Conservation (phyloP, 37 sponge, comb jelly and placozoan species). For the Dysidea cf. avara region DNA sequence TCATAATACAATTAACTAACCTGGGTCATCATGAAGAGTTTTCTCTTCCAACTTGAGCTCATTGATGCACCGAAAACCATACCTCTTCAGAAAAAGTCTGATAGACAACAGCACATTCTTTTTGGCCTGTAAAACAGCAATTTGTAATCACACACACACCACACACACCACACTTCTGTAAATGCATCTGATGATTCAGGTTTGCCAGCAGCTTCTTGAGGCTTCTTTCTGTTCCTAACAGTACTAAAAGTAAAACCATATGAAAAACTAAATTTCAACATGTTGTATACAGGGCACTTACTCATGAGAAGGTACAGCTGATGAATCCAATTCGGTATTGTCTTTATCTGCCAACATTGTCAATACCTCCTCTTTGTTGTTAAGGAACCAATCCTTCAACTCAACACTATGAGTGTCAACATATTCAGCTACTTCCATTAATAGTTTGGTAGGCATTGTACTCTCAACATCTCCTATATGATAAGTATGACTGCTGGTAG, state of each 20-base stretch:
- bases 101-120: conserved; percentile 54
- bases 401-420: conserved; percentile 50
- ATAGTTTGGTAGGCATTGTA: conserved; percentile 80
- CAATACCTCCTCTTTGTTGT: conserved; percentile 41
- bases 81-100: conserved; percentile 55
- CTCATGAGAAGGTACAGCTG: no score
- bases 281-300: no score
- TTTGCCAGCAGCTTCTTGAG: no score
- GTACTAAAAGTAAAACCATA: no score
- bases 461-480: conserved; percentile 82
- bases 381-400: conserved; percentile 70
- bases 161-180: no score
- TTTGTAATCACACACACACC: no score
- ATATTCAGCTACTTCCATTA: conserved; percentile 82
- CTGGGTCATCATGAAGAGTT: conserved; percentile 87
- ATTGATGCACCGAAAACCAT: conserved; percentile 86
- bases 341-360: conserved; percentile 43
- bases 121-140: conserved; percentile 46
- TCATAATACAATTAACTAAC: conserved; percentile 14
- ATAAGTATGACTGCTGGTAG: no score
- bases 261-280: no score
- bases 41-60: conserved; percentile 82
- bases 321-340: no score
- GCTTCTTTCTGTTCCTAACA: no score
- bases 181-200: no score